phyloP scores from a whole-genome alignment of 2,888 invertebrate genomes.

The Baronia brevicornis region DNA sequence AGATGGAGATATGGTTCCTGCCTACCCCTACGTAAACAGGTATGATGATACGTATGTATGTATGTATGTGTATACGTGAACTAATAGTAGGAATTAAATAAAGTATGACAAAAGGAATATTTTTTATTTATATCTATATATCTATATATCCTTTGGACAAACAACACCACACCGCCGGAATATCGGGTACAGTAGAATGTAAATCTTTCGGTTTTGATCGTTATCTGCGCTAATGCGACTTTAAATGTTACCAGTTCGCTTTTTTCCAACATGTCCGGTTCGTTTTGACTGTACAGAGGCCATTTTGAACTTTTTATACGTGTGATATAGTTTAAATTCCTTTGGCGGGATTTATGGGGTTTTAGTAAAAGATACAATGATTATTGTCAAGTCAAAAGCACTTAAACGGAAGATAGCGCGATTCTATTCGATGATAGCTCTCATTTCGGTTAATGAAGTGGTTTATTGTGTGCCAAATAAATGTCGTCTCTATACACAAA shows the following conservation, averaged over 20 bases:
- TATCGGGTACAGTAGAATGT: slow-evolving; percentile 30
- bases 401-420: slow-evolving; percentile 37
- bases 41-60: no score
- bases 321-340: slow-evolving; percentile 16
- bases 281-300: slow-evolving; percentile 5
- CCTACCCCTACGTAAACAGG: no score
- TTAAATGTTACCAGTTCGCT: slow-evolving; percentile 40
- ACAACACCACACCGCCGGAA: no score
- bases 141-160: no score
- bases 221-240: slow-evolving; percentile 52
- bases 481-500: slow-evolving; percentile 5
- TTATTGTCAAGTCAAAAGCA: slow-evolving; percentile 39
- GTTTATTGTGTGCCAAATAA: slow-evolving; percentile 15
- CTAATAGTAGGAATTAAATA: no score
- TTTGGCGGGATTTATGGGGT: slow-evolving; percentile 14
- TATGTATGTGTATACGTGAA: no score
- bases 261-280: slow-evolving; percentile 41
- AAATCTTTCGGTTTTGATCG: slow-evolving; percentile 61
- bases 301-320: slow-evolving; percentile 13
- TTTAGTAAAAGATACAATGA: slow-evolving; percentile 37
- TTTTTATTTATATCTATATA: no score
- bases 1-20: no score
- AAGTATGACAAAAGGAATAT: no score
- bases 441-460: slow-evolving; percentile 24
- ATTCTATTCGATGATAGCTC: slow-evolving; percentile 25